These are phyloP conservation scores for Fulmarus glacialis DNA, from an alignment of 2,113 vertebrate genomes.

Conservation along the genomic window DNA sequence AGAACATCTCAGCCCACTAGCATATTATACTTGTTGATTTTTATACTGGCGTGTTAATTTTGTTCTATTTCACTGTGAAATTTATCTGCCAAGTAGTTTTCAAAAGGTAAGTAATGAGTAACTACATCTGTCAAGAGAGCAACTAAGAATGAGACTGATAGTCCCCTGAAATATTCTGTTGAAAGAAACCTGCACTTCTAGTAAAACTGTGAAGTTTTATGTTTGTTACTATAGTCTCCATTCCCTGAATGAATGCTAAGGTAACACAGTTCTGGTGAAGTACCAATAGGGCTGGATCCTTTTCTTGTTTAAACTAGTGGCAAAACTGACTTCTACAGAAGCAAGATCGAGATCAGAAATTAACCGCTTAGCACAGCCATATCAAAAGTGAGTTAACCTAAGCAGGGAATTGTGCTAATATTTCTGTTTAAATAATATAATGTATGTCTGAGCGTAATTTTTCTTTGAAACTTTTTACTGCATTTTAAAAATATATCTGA, in stretches of 20 bases:
- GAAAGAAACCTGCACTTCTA: background rate
- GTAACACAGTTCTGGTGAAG: background rate
- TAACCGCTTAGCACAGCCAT: background rate
- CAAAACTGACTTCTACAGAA: background rate
- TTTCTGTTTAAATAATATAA: background rate
- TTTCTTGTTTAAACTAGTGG: background rate
- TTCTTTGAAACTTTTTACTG: background rate
- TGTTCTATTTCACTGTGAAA: background rate
- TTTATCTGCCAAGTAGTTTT: background rate
- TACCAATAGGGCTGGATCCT: background rate
- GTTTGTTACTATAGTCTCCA: background rate
- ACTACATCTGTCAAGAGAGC: background rate
- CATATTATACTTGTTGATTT: background rate
- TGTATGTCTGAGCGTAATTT: background rate
- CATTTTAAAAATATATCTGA: background rate
- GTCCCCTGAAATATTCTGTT: background rate
- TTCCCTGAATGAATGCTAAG: background rate
- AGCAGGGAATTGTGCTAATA: background rate
- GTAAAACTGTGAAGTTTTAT: background rate
- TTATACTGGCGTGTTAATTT: background rate
- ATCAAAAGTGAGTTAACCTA: background rate
- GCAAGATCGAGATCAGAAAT: background rate
- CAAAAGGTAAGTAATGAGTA: background rate
- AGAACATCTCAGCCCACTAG: background rate
- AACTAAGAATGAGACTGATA: background rate